These are phyloP conservation scores for Trissolcus brochymenae DNA, from an alignment of 2,888 invertebrate species.

Conservation along the genomic window DNA sequence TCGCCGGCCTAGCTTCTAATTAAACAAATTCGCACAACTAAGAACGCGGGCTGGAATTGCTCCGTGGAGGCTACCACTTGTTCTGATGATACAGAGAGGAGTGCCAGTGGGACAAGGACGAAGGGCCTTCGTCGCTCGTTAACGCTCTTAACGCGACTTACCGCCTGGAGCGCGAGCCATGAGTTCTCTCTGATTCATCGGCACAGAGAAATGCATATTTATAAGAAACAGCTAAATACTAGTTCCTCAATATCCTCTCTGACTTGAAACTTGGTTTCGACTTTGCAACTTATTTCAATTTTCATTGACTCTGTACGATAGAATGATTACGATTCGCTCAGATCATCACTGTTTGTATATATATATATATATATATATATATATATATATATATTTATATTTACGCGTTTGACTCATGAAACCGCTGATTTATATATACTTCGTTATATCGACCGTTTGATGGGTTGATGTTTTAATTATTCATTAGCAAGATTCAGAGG, in stretches of 20 bases:
- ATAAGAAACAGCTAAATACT: slow-evolving; percentile 75
- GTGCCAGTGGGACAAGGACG: slow-evolving; percentile 54
- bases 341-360: slow-evolving; percentile 4
- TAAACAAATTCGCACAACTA: slow-evolving; percentile 76
- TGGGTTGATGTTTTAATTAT: slow-evolving; percentile 33
- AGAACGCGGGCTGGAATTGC: slow-evolving; percentile 67
- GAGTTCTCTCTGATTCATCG: slow-evolving; percentile 71
- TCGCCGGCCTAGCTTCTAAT: slow-evolving; percentile 76
- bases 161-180: slow-evolving; percentile 72
- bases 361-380: too few species aligned
- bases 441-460: slow-evolving; percentile 20
- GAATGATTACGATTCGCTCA: slow-evolving; percentile 3
- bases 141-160: slow-evolving; percentile 76
- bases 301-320: slow-evolving; percentile 32
- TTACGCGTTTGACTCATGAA: slow-evolving; percentile 11
- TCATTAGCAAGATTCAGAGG: slow-evolving; percentile 14
- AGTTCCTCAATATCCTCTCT: slow-evolving; percentile 53
- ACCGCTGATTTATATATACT: slow-evolving; percentile 27
- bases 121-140: slow-evolving; percentile 70
- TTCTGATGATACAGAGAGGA: slow-evolving; percentile 41
- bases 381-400: too few species aligned
- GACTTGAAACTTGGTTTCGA: slow-evolving; percentile 31
- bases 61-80: slow-evolving; percentile 50
- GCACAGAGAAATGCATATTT: slow-evolving; percentile 74
- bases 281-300: slow-evolving; percentile 45